Evolutionary conservation across 2,113 vertebrate genomes (phyloP), one percentile per base, ranked within the genome.

Genomic region (Eira barbara): DNA sequence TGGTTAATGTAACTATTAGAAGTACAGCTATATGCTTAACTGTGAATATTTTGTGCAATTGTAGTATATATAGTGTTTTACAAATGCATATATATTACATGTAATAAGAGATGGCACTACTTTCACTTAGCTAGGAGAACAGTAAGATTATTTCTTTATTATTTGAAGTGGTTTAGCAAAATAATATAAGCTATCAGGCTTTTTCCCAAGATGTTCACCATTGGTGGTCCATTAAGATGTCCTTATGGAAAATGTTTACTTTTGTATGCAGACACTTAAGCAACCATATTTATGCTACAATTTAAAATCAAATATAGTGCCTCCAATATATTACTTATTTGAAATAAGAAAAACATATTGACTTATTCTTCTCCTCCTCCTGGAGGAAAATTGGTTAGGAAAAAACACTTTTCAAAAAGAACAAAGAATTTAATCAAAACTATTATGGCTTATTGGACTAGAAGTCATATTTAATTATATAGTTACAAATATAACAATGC

Each of bases 371-470:
- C 36, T 85, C 36, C 87, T 90, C 21, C 17, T 45, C 78, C 20
- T 67, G 52, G 67, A 20, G 29, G 91, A 49, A 94, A 94, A 79
- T 63, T 89, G 13, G 1, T 82, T 91, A 76, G 36, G 6, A 82
- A 95, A 95, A 94, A 82, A 74, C 25, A 89, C 12, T 67, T 91
- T 94, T 94, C 39, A n/a, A 95, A 76, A 95, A 8, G 20, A 95
- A 65, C 45, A 95, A 82, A 81, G 4, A 86, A 90, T 87, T 42
- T 61, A 12, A 96, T 87, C 49, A 69, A 71, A 93, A 55, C 83
- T 85, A 95, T 71, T 78, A 61, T 14, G 23, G 14, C 13, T 94
- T 14, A 47, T 67, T 90, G 57, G 36, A 76, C 42, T 82, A 61
- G 57, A 86, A 82, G 52, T 49, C 73, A 59, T 39, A 80, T 90